phyloP scores from a whole-genome alignment of 2,113 vertebrate species.

The Glareola pratincola region DNA sequence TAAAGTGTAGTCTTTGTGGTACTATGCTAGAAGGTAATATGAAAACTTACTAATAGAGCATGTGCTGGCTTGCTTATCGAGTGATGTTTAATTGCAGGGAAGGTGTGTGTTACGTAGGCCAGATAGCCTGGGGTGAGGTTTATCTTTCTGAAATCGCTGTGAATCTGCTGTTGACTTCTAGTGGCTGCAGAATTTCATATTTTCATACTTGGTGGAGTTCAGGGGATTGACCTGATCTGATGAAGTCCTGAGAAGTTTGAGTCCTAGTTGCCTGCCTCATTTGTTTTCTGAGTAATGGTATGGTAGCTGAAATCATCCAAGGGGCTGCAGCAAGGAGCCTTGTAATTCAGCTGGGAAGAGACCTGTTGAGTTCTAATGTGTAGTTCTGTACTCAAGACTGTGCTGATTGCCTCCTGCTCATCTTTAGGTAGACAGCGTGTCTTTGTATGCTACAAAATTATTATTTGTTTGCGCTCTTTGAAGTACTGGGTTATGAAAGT shows the following conservation, averaged over 20 bases:
- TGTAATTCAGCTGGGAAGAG: neutral
- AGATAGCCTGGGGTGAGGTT: neutral
- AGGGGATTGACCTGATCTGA: neutral
- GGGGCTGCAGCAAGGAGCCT: neutral
- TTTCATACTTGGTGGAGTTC: neutral
- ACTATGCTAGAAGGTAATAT: neutral
- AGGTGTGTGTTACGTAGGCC: fast-evolving
- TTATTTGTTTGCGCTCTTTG: neutral
- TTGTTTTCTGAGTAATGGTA: neutral
- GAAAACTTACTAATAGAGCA: neutral
- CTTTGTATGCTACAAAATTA: neutral
- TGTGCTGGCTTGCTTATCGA: neutral
- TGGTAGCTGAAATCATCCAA: neutral
- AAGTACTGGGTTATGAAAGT: neutral
- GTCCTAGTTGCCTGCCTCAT: neutral
- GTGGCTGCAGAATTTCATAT: neutral
- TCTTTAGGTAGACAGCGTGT: neutral
- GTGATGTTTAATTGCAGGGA: neutral
- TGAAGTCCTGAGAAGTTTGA: neutral
- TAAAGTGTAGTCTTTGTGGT: neutral
- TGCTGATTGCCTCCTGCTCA: neutral
- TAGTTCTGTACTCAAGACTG: neutral
- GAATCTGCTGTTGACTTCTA: neutral
- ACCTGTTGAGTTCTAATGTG: neutral
- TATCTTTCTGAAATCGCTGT: neutral